Conservation (phyloP, 2,113 vertebrate genomes). For the Catharus minimus region DNA sequence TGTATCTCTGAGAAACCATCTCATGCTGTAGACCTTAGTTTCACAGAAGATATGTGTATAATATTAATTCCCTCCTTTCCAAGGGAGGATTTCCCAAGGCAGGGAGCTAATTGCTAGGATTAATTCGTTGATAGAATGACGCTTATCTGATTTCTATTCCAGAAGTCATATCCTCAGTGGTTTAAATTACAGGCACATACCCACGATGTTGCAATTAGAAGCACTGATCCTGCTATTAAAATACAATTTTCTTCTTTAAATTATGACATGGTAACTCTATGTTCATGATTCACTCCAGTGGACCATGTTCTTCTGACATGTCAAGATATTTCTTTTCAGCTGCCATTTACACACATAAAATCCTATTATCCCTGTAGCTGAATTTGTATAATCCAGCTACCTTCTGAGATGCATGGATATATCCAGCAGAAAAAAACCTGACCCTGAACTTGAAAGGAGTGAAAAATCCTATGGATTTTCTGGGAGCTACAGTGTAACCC, state of each 20-base stretch:
- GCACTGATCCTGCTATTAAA: conserved; percentile 38
- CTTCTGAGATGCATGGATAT: conserved; percentile 23
- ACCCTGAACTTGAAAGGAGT: conserved; percentile 25
- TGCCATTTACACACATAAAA: conserved; percentile 19
- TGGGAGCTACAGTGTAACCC: background rate
- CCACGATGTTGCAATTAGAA: conserved; percentile 40
- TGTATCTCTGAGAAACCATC: background rate
- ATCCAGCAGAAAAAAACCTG: background rate
- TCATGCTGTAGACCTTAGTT: background rate
- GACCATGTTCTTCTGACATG: conserved; percentile 18
- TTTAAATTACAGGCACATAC: conserved; percentile 49
- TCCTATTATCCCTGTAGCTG: conserved; percentile 29
- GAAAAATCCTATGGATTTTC: conserved; percentile 27
- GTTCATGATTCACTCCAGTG: conserved; percentile 5
- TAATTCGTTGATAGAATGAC: background rate
- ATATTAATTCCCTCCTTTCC: conserved; percentile 25
- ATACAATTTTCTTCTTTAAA: conserved; percentile 38
- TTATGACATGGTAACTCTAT: background rate
- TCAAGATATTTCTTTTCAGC: conserved; percentile 39
- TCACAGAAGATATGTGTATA: background rate
- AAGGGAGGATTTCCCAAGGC: background rate
- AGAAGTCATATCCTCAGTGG: background rate
- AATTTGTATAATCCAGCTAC: conserved; percentile 43
- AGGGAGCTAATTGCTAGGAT: conserved; percentile 16
- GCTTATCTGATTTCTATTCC: background rate